Conservation (phyloP, 2,888 invertebrate genomes). For the Criorhina ranunculi region DNA sequence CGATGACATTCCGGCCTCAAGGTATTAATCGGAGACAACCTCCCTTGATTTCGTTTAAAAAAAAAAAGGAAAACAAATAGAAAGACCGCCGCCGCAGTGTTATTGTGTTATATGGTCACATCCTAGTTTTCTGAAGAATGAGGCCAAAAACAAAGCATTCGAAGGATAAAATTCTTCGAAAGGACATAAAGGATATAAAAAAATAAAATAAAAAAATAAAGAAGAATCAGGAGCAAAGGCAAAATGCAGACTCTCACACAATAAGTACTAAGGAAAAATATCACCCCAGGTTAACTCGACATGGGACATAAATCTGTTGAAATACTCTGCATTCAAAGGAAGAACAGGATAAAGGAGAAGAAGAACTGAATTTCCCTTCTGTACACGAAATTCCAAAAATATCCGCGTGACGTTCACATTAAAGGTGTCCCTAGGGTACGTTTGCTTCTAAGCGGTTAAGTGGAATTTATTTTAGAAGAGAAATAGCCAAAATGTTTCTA, state of each 20-base stretch:
- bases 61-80: background rate
- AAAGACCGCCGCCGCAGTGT: background rate
- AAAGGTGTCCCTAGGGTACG: constrained; percentile 58
- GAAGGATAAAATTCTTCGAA: constrained; percentile 14
- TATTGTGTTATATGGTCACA: constrained; percentile 35
- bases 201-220: constrained; percentile 14
- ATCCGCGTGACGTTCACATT: constrained; percentile 69
- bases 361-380: constrained; percentile 31
- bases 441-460: constrained; percentile 68
- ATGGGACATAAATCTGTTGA: constrained; percentile 63
- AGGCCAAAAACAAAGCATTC: constrained; percentile 27
- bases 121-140: constrained; percentile 35
- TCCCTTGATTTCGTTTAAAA: constrained; percentile 18
- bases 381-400: constrained; percentile 66
- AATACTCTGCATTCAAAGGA: constrained; percentile 64
- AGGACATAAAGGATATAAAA: constrained; percentile 43
- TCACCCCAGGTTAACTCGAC: constrained; percentile 72
- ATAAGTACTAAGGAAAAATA: constrained; percentile 11
- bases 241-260: constrained; percentile 23
- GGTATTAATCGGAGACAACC: constrained; percentile 61
- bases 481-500: constrained; percentile 63
- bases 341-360: background rate
- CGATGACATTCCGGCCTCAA: constrained; percentile 32
- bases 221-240: background rate
- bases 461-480: constrained; percentile 66